A percentile compares a stretch with the other conserved stretches of the same genome.
Conservation (phyloP, 2,113 vertebrate species). For the Pseudorhombus dupliciocellatus region DNA sequence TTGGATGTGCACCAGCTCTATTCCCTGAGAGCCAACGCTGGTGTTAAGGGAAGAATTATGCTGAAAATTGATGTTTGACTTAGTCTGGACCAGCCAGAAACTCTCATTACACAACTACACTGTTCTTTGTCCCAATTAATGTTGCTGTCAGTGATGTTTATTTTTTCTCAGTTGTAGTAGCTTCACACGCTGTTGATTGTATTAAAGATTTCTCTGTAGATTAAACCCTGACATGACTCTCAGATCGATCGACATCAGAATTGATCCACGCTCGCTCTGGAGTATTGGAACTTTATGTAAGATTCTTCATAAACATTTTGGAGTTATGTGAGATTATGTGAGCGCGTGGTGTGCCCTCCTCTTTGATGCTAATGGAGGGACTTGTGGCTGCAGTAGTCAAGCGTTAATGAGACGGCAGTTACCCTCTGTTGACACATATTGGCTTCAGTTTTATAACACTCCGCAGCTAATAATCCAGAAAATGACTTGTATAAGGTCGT, state of each 20-base stretch:
- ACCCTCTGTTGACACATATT: constrained; percentile 29
- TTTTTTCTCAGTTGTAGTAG: constrained; percentile 59
- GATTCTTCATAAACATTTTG: constrained; percentile 22
- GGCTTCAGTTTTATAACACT: constrained; percentile 16
- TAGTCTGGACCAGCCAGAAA: constrained; percentile 6
- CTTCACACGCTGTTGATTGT: constrained; percentile 52
- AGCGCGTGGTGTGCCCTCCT: not conserved
- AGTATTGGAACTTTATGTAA: not conserved
- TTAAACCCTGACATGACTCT: constrained; percentile 10
- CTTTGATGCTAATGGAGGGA: not conserved
- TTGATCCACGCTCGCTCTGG: not conserved
- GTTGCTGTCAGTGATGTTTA: constrained; percentile 25
- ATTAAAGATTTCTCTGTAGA: constrained; percentile 44
- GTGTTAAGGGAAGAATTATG: constrained; percentile 4
- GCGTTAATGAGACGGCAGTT: constrained; percentile 38
- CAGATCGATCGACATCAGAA: constrained; percentile 11
- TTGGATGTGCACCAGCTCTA: constrained; percentile 5
- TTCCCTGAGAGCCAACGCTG: not conserved
- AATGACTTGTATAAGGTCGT: constrained; percentile 1
- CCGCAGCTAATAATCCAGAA: constrained; percentile 30
- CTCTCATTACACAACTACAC: constrained; percentile 29
- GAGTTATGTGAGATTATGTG: not conserved
- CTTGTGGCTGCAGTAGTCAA: constrained; percentile 7
- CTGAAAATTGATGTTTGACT: constrained; percentile 34
- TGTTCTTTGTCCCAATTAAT: constrained; percentile 33